Percentiles rank a stretch among this genome's conserved stretches.
These are phyloP conservation scores for Osedax frankpressi DNA, from an alignment of 2,888 invertebrate genomes.

Conservation along the genomic window DNA sequence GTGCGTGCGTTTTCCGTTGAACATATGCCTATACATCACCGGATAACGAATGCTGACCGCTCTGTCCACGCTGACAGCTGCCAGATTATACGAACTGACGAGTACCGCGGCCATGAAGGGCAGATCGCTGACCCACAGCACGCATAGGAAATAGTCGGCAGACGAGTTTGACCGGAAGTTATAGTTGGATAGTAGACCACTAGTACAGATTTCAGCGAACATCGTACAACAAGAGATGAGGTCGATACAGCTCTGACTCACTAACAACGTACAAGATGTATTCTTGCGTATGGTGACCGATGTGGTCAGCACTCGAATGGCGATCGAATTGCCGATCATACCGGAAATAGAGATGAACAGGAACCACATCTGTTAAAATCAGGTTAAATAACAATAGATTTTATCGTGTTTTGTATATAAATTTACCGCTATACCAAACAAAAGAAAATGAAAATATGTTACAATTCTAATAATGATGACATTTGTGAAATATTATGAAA, in stretches of 20 bases:
- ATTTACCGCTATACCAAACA: too few relatives aligned
- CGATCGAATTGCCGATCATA: background rate
- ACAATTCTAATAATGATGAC: too few relatives aligned
- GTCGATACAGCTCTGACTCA: background rate
- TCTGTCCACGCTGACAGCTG: background rate
- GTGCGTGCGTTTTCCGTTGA: background rate
- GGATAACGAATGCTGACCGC: background rate
- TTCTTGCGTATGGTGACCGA: background rate
- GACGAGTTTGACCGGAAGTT: background rate
- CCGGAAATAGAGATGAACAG: background rate
- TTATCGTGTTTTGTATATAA: too few relatives aligned
- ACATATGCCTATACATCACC: too few relatives aligned
- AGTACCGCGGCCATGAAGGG: background rate
- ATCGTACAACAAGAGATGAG: background rate
- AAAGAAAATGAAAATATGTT: too few relatives aligned
- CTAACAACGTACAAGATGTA: background rate
- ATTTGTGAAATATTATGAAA: too few relatives aligned
- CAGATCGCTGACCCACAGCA: background rate
- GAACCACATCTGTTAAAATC: constrained; percentile 6
- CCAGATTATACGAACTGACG: background rate
- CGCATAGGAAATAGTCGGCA: background rate
- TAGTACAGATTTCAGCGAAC: background rate
- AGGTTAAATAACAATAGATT: too few relatives aligned
- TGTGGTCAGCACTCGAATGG: background rate
- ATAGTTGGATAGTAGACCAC: background rate